phyloP scores from a whole-genome alignment of 2,888 invertebrate genomes.

The Aphidoletes aphidimyza region DNA sequence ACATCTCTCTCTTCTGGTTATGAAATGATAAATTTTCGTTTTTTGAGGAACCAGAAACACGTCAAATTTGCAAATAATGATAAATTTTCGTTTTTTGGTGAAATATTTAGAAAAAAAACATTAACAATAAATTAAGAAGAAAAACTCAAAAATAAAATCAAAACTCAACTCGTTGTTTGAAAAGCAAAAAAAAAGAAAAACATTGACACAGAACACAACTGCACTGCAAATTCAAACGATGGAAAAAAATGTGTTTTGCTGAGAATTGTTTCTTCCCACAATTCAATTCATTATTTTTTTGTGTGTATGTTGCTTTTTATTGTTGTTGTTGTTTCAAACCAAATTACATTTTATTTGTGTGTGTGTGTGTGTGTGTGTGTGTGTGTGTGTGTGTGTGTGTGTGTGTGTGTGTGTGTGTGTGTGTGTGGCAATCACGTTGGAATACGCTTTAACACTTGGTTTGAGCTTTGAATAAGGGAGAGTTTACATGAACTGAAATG shows the following conservation, averaged over 20 bases:
- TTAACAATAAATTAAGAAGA: too few relatives aligned
- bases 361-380: background rate
- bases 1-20: background rate
- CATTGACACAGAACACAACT: constrained; percentile 6
- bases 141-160: too few relatives aligned
- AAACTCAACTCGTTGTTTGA: background rate
- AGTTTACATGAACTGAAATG: constrained; percentile 8
- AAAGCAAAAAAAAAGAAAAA: background rate
- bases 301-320: background rate
- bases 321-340: background rate
- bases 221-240: background rate
- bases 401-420: too few relatives aligned
- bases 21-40: too few relatives aligned
- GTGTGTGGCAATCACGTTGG: background rate
- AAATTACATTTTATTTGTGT: background rate
- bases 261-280: background rate
- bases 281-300: background rate
- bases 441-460: background rate
- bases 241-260: background rate
- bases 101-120: too few relatives aligned
- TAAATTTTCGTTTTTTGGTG: too few relatives aligned
- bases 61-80: too few relatives aligned
- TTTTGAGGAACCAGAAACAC: too few relatives aligned
- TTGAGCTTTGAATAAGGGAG: constrained; percentile 4
- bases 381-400: background rate